Evolutionary conservation across 2,113 vertebrate species (phyloP).

Genomic region (Stercorarius parasiticus): DNA sequence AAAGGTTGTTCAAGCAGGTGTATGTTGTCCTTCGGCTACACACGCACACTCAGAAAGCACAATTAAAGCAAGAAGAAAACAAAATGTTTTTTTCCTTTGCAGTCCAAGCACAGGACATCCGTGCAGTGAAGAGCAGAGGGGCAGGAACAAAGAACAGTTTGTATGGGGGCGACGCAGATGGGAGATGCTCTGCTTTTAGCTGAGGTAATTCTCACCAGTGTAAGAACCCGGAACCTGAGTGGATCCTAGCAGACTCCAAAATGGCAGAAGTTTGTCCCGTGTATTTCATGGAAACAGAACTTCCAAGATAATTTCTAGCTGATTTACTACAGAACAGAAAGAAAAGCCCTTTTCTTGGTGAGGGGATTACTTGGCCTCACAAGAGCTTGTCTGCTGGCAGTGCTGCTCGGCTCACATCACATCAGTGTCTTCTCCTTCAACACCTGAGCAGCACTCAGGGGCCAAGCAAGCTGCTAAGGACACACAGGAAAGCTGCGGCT

Average conservation of each 20-base stretch:
- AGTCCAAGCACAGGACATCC: background rate
- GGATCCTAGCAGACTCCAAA: background rate
- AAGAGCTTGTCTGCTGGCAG: background rate
- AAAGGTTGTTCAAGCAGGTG: conserved; percentile 1
- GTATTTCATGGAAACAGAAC: background rate
- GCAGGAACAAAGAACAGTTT: background rate
- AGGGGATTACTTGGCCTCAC: background rate
- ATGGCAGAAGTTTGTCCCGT: background rate
- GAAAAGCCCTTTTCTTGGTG: background rate
- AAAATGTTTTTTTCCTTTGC: background rate
- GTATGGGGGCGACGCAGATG: background rate
- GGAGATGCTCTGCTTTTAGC: background rate
- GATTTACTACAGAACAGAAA: background rate
- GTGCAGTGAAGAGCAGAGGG: background rate
- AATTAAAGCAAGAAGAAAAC: background rate
- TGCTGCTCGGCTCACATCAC: background rate
- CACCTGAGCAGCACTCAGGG: background rate
- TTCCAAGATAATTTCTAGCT: background rate
- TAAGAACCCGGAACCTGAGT: background rate
- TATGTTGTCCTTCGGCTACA: background rate
- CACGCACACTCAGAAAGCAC: background rate
- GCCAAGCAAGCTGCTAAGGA: background rate
- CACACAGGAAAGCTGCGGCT: background rate
- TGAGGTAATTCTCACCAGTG: background rate
- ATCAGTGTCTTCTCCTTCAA: rapidly evolving